These are phyloP conservation scores for Eurystomus gularis DNA, from an alignment of 2,113 vertebrate genomes.

Conservation along the genomic window DNA sequence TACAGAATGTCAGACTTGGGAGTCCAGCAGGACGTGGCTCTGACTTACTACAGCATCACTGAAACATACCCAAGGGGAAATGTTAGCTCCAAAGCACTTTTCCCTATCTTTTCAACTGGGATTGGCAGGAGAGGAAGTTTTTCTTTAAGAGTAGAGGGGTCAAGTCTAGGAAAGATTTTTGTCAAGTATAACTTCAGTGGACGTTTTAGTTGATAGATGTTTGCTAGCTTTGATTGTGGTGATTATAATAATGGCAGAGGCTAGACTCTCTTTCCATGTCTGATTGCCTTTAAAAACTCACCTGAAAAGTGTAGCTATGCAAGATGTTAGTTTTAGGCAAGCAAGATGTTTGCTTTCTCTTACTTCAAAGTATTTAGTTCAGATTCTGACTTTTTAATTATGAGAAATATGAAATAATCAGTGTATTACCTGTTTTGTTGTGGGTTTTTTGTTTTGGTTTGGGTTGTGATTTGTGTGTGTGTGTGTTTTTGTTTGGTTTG, in stretches of 20 bases:
- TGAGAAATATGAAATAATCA: neutral
- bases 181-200: neutral
- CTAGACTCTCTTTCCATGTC: neutral
- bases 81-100: neutral
- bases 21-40: neutral
- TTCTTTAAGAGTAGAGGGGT: neutral
- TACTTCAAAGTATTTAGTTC: neutral
- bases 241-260: neutral
- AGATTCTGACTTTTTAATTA: neutral
- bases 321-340: neutral
- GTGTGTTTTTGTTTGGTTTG: too few relatives aligned
- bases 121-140: neutral
- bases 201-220: neutral
- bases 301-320: neutral
- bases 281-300: neutral
- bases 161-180: neutral
- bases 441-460: too few relatives aligned
- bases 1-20: neutral
- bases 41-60: neutral
- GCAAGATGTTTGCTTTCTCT: neutral
- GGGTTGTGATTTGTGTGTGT: too few relatives aligned
- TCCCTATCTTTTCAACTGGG: fast-evolving
- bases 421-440: neutral
- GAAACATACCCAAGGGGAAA: neutral
- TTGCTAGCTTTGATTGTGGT: neutral